Conservation (phyloP, 2,888 invertebrate genomes). For the Phasia obesa region DNA sequence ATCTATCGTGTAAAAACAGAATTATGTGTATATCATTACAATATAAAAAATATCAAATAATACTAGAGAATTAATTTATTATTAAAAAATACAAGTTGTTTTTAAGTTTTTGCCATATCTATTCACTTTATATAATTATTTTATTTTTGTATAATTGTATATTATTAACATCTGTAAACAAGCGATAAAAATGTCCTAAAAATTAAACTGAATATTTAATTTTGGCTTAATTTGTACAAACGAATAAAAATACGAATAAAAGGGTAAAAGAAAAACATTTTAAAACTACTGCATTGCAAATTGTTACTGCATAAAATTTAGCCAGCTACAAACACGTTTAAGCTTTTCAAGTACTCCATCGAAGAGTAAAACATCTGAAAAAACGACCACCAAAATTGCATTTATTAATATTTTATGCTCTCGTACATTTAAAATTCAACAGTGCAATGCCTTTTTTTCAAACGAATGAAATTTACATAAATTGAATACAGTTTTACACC, state of each 20-base stretch:
- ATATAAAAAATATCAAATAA: no score
- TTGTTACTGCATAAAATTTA: conserved; percentile 58
- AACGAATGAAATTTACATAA: conserved; percentile 60
- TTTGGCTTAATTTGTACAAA: conserved; percentile 62
- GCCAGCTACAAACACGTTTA: conserved; percentile 26
- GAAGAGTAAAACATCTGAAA: conserved; percentile 32
- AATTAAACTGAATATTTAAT: conserved; percentile 62
- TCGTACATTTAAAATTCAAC: conserved; percentile 51
- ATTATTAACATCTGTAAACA: conserved; percentile 15
- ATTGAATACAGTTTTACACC: conserved; percentile 42
- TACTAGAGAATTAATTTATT: no score
- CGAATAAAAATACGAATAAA: conserved; percentile 29
- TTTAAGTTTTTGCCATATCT: no score
- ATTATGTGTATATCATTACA: no score
- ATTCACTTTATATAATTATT: conserved; percentile 2
- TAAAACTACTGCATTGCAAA: conserved; percentile 63
- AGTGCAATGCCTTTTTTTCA: conserved; percentile 31
- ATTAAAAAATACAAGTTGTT: no score
- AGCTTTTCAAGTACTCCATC: conserved; percentile 26
- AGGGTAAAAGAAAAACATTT: conserved; percentile 14
- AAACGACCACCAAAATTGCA: conserved; percentile 42
- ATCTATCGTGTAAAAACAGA: no score
- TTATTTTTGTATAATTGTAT: conserved; percentile 1
- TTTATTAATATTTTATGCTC: conserved; percentile 41
- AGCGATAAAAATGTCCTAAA: conserved; percentile 31